Conservation (phyloP, 2,797 vertebrate genomes). For the Darevskia mixta region DNA sequence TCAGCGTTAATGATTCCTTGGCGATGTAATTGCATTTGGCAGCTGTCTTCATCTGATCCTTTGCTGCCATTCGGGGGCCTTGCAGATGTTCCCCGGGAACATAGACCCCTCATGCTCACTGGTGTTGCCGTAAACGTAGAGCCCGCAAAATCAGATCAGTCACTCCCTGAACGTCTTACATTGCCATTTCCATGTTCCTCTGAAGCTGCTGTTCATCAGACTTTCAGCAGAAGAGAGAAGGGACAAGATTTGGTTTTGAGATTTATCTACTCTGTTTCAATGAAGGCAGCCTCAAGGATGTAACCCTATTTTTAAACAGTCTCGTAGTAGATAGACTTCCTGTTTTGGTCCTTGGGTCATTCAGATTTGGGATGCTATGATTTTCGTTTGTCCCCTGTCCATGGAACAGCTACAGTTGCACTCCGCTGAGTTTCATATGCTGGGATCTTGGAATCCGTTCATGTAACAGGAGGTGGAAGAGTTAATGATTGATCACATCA, state of each 20-base stretch:
- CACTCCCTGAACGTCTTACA: fast-evolving
- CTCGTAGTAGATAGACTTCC: neutral
- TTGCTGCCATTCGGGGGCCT: conserved; percentile 35
- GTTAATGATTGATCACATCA: neutral
- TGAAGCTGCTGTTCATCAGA: neutral
- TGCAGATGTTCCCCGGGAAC: conserved; percentile 17
- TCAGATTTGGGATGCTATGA: neutral
- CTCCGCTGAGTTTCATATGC: neutral
- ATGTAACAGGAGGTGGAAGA: neutral
- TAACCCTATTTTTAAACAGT: neutral
- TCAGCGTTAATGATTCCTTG: conserved; percentile 51
- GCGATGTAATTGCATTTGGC: neutral
- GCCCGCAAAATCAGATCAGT: neutral
- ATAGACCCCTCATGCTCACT: neutral
- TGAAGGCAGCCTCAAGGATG: neutral
- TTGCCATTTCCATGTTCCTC: neutral
- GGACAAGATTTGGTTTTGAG: neutral
- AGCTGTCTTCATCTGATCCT: neutral
- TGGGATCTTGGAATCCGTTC: neutral
- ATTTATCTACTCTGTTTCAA: neutral
- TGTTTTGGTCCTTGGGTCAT: neutral
- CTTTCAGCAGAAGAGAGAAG: neutral
- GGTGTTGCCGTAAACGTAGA: neutral
- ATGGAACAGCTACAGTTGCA: neutral
- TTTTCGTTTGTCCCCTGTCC: neutral